Evolutionary conservation across 2,888 invertebrate genomes (phyloP).

Genomic region (Drosophila kokeensis): DNA sequence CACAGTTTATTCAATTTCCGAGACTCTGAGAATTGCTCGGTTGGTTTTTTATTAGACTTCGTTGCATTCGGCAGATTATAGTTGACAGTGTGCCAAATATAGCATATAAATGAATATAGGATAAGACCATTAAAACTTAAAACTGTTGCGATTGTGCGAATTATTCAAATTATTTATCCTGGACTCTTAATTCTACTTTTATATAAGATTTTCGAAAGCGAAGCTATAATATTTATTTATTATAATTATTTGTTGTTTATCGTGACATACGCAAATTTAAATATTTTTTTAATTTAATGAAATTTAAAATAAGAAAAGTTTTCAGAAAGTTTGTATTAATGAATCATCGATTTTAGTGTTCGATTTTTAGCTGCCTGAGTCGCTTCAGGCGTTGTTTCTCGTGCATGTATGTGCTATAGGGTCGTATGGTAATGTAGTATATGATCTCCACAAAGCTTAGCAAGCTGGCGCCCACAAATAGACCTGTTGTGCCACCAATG

Average conservation of each 20-base stretch:
- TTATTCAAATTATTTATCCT: not conserved
- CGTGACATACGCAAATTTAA: not conserved
- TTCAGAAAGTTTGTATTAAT: not conserved
- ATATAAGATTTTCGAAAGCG: not conserved
- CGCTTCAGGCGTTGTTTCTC: conserved; percentile 61
- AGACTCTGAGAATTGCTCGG: conserved; percentile 30
- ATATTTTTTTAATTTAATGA: rapidly evolving
- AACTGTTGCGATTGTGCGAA: not conserved
- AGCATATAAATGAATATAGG: conserved; percentile 8
- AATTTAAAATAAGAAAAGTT: not conserved
- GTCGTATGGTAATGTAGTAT: conserved; percentile 86
- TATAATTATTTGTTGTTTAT: not conserved
- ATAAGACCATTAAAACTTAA: not conserved
- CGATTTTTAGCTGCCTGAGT: conserved; percentile 22
- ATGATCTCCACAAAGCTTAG: conserved; percentile 88
- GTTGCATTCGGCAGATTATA: conserved; percentile 13
- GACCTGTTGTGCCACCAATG: conserved; percentile 88
- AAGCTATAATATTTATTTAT: not conserved
- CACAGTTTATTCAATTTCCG: conserved; percentile 37
- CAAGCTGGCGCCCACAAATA: conserved; percentile 89
- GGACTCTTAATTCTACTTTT: not conserved
- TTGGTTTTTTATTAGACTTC: conserved; percentile 22
- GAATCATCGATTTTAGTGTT: conserved; percentile 1
- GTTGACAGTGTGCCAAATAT: conserved; percentile 6
- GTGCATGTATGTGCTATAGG: conserved; percentile 77